Percentiles rank a stretch among this genome's conserved stretches.
These are phyloP conservation scores for Thryonomys swinderianus DNA, from an alignment of 2,113 vertebrate species.

Conservation along the genomic window DNA sequence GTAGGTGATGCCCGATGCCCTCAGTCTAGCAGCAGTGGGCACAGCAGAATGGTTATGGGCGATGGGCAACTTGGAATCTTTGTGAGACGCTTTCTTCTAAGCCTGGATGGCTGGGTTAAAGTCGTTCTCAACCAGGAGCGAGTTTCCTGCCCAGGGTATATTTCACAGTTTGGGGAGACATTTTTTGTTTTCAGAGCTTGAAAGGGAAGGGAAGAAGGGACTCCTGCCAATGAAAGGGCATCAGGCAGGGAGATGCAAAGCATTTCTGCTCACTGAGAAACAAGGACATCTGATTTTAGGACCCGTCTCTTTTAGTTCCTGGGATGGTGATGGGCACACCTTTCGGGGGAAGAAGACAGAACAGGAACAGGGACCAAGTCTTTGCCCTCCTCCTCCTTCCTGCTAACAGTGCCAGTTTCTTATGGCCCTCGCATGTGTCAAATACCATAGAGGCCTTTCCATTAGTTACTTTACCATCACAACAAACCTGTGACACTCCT, in stretches of 20 bases:
- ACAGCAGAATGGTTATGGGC: not conserved
- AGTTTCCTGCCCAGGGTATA: not conserved
- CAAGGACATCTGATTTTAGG: not conserved
- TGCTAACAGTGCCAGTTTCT: not conserved
- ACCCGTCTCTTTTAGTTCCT: not conserved
- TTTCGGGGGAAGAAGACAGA: not conserved
- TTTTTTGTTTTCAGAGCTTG: not conserved
- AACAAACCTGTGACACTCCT: not conserved
- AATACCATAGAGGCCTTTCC: not conserved
- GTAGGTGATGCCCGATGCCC: not conserved
- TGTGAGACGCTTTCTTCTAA: not conserved
- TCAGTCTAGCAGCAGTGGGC: not conserved
- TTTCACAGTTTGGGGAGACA: not conserved
- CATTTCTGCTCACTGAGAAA: not conserved
- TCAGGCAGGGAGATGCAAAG: not conserved
- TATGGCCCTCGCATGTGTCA: not conserved
- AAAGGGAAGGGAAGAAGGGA: not conserved
- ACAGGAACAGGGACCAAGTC: not conserved
- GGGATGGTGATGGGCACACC: not conserved
- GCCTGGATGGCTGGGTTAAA: not conserved
- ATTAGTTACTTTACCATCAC: not conserved
- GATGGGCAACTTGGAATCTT: not conserved
- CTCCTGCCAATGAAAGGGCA: not conserved
- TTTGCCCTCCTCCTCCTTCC: not conserved
- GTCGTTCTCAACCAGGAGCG: not conserved